Conservation (phyloP, 1,140 invertebrate genomes). For the Sitophilus oryzae region DNA sequence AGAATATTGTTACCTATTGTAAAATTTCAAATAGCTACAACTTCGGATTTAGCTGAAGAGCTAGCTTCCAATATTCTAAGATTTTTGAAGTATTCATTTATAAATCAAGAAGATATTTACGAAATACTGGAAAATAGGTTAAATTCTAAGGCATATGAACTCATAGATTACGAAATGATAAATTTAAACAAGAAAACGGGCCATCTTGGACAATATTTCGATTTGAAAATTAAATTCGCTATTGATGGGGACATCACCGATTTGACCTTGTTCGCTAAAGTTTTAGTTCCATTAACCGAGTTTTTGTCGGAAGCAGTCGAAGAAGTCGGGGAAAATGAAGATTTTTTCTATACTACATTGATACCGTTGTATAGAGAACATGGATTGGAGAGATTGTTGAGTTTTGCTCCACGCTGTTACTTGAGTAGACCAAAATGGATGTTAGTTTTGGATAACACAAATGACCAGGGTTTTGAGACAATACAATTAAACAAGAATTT, state of each 20-base stretch:
- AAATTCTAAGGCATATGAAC: background rate
- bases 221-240: slow-evolving; percentile 11
- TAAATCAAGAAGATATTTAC: slow-evolving; percentile 22
- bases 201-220: slow-evolving; percentile 26
- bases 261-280: slow-evolving; percentile 24
- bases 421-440: slow-evolving; percentile 15
- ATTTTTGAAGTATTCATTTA: background rate
- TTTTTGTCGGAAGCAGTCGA: too few species aligned
- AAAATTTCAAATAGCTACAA: slow-evolving; percentile 1
- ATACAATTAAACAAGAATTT: slow-evolving; percentile 11
- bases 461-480: slow-evolving; percentile 6
- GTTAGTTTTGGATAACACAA: slow-evolving; percentile 27
- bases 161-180: slow-evolving; percentile 12
- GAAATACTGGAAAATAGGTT: slow-evolving; percentile 10
- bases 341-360: slow-evolving; percentile 20
- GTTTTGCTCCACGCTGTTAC: slow-evolving; percentile 21
- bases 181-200: slow-evolving; percentile 16
- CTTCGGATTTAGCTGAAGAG: background rate
- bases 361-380: slow-evolving; percentile 12
- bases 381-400: slow-evolving; percentile 13
- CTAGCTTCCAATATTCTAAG: slow-evolving; percentile 2
- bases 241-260: background rate
- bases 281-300: too few species aligned
- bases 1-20: background rate
- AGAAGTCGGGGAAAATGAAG: slow-evolving; percentile 20